Conservation (phyloP, 64 coral and sea anemone species). For the Pachyseris speciosa region DNA sequence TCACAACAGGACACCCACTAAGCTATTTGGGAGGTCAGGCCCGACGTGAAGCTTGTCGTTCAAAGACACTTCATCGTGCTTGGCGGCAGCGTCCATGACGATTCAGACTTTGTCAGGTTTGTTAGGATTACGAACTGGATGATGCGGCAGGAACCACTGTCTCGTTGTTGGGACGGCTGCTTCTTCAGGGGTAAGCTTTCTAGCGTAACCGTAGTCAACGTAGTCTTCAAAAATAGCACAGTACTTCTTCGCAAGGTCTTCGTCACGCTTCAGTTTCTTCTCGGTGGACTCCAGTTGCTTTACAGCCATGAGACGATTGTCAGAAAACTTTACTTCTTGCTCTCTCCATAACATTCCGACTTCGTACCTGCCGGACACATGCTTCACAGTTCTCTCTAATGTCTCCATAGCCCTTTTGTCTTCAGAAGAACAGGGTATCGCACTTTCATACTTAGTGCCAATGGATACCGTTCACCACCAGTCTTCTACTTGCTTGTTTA, state of each 20-base stretch:
- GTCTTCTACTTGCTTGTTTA: slow-evolving; percentile 53
- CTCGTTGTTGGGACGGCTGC: not conserved
- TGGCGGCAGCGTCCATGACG: slow-evolving; percentile 70
- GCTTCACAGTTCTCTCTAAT: slow-evolving; percentile 36
- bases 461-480: slow-evolving; percentile 58
- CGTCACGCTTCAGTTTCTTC: slow-evolving; percentile 20
- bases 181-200: slow-evolving; percentile 49
- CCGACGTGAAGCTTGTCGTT: slow-evolving; percentile 39
- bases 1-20: slow-evolving; percentile 50
- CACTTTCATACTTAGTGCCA: slow-evolving; percentile 39
- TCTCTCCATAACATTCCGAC: slow-evolving; percentile 44
- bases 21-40: slow-evolving; percentile 60
- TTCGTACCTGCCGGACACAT: slow-evolving; percentile 33
- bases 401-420: slow-evolving; percentile 47
- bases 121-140: slow-evolving; percentile 44
- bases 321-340: not conserved
- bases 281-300: slow-evolving; percentile 30
- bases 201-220: slow-evolving; percentile 31
- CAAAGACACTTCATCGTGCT: slow-evolving; percentile 25
- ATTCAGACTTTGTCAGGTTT: slow-evolving; percentile 64
- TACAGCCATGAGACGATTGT: slow-evolving; percentile 24
- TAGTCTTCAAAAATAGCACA: slow-evolving; percentile 38
- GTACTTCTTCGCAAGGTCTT: slow-evolving; percentile 26
- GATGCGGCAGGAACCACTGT: slow-evolving; percentile 40
- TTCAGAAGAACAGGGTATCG: slow-evolving; percentile 16